These are phyloP conservation scores for Rhinophrynus dorsalis DNA, from an alignment of 2,797 vertebrate genomes.

Conservation along the genomic window DNA sequence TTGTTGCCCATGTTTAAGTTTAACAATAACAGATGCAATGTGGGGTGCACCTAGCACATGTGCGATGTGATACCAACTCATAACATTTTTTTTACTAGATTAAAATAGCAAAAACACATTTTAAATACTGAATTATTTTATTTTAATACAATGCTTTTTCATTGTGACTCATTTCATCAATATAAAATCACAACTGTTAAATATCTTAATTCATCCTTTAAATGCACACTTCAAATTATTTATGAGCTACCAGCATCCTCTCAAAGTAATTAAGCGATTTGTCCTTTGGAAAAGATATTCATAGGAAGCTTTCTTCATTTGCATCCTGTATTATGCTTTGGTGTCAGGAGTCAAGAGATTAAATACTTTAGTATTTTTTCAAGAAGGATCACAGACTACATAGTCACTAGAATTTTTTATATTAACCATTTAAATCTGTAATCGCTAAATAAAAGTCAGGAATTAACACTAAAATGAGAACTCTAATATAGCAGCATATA, in stretches of 20 bases:
- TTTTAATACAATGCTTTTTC: constrained; percentile 30
- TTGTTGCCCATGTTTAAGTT: too few relatives aligned
- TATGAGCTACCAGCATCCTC: constrained; percentile 33
- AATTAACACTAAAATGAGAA: neutral
- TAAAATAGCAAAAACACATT: neutral
- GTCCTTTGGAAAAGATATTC: constrained; percentile 44
- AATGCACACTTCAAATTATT: constrained; percentile 14
- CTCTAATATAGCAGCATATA: constrained; percentile 22
- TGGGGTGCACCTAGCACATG: too few relatives aligned
- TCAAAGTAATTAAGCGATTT: constrained; percentile 4
- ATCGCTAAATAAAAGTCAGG: neutral
- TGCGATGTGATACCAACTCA: too few relatives aligned
- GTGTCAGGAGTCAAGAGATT: constrained; percentile 16
- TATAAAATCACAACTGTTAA: constrained; percentile 43
- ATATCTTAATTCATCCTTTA: constrained; percentile 36
- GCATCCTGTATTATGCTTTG: constrained; percentile 33
- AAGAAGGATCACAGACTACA: neutral
- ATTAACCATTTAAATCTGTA: neutral
- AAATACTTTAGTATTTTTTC: neutral
- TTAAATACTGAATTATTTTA: constrained; percentile 47
- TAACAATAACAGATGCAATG: too few relatives aligned
- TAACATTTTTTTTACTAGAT: too few relatives aligned
- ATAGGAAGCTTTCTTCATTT: constrained; percentile 30
- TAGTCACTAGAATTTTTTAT: neutral
- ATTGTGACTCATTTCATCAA: constrained; percentile 40